These are phyloP conservation scores for Sphyrna mokarran DNA, from an alignment of 2,113 vertebrate species.

Conservation along the genomic window DNA sequence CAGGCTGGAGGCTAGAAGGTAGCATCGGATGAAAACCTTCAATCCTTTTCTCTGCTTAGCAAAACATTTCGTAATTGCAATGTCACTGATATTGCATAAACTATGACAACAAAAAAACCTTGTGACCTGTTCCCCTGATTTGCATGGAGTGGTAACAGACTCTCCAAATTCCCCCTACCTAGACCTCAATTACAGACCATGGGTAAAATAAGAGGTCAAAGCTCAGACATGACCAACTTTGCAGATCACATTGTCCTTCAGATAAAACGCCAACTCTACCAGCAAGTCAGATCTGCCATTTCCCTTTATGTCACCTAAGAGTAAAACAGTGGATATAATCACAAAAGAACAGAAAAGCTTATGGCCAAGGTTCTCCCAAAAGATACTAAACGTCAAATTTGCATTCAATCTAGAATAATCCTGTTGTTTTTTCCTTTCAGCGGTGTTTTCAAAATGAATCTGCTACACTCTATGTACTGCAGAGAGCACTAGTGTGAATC, in stretches of 20 bases:
- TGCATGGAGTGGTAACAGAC: neutral
- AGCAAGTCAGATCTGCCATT: neutral
- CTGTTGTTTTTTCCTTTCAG: too few relatives aligned
- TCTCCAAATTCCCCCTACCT: neutral
- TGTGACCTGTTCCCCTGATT: neutral
- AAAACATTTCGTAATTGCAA: neutral
- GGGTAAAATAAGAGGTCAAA: neutral
- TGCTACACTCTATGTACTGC: too few relatives aligned
- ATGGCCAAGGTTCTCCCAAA: too few relatives aligned
- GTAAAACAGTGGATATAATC: neutral
- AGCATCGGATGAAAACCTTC: neutral
- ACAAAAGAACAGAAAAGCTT: neutral
- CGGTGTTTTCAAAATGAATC: too few relatives aligned
- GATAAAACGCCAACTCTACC: neutral
- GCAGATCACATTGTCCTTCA: neutral
- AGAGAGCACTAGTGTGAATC: too few relatives aligned
- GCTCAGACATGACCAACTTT: neutral
- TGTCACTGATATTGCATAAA: neutral
- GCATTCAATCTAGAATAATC: too few relatives aligned
- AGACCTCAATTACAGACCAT: neutral
- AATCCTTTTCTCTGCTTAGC: neutral
- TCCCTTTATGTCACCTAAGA: neutral
- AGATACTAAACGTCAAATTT: too few relatives aligned
- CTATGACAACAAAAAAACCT: neutral
- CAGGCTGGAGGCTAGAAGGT: neutral